Evolutionary conservation across 2,113 vertebrate genomes (phyloP), one percentile per base, ranked within the genome.

Genomic region (Willisornis vidua): DNA sequence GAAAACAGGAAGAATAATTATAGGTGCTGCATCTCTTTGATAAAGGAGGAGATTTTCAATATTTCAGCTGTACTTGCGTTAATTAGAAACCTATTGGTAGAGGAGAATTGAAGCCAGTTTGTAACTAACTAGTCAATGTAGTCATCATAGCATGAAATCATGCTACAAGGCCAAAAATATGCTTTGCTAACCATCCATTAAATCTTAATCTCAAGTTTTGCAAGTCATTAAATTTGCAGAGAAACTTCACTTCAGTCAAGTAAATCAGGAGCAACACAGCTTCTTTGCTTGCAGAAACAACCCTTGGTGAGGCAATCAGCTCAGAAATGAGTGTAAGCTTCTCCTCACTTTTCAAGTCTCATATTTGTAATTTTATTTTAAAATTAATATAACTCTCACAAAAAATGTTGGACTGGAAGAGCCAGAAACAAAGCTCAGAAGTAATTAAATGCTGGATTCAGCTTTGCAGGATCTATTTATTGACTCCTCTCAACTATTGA

Each of bases 151-250:
- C 94, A 93, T 97, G 95, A 98, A 98, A 90, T 97, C 89, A 90
- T 19, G 15, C 35, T 94, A 95, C 94, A 96, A 89, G 96, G 83
- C 85, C 70, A 83, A 97, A 97, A 97, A 94, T 55, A 24, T 89
- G 68, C 89, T 96, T 97, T 96, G 90, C 62, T 96, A 97, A 97
- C 93, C 86, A 96, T 85, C 80, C 95, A 97, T 95, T 97, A 96
- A 96, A 92, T 91, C 96, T 96, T 97, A 96, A 97, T 97, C 96
- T 96, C 74, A 96, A 95, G 51, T 97, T 97, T 86, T 96, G 70
- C 68, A 92, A 97, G 75, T 65, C 77, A 95, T 94, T 91, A 97
- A 97, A 89, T 97, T 84, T 87, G 49, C 72, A 89, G 71, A 80
- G 66, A 94, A 97, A 87, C 63, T 96, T 97, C 46, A 75, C 48